Evolutionary conservation across 2,797 vertebrate species (phyloP), one percentile per base, ranked within the genome.

Genomic region (Arrhamphus sclerolepis): DNA sequence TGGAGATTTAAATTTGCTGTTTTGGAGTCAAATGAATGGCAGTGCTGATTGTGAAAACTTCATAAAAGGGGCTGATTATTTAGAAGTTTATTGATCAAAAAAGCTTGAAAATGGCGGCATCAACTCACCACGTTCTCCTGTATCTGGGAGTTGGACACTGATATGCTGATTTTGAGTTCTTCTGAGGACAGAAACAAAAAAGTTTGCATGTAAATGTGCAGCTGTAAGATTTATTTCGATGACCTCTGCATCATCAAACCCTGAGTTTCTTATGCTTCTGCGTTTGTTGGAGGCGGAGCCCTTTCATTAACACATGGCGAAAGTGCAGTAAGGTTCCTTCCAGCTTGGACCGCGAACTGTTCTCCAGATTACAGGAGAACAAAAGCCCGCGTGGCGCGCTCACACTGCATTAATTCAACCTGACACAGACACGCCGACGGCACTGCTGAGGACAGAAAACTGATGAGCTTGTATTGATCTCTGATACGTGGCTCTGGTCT

Each of bases 121-220:
- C 38, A 38, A 93, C 96, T 96, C 84, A 98, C 97, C 95, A 98
- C 97, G 80, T 98, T 98, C 90, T 98, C 96, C 90, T 98, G 96
- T 77, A 98, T 93, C 84, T 98, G 96, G 92, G 94, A 96, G 78
- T 98, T 98, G 65, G 96, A 97, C 80, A 98, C 96, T 46, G 97
- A 98, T 91, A 98, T 98, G 88, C 95, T 98, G 82, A 97, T 93
- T 83, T 96, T 97, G 77, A 98, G 87, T 82, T 98, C 96, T 84
- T 97, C 97, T 98, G 92, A 78, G 67, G 47, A 47, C 24, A 26
- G 46, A 84, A 92, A 81, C 19, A 44, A 19, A n/a, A 43, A 20
- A 43, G 40, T 14, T 2, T 18, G 41, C 41, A 9, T n/a, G 16
- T 19, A 19, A 20, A 43, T 10, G n/a, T 43, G 3, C 41, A 29